A percentile compares a stretch with the other conserved stretches of the same genome.
These are phyloP conservation scores for Autographa gamma DNA, from an alignment of 2,888 invertebrate genomes.

Conservation along the genomic window DNA sequence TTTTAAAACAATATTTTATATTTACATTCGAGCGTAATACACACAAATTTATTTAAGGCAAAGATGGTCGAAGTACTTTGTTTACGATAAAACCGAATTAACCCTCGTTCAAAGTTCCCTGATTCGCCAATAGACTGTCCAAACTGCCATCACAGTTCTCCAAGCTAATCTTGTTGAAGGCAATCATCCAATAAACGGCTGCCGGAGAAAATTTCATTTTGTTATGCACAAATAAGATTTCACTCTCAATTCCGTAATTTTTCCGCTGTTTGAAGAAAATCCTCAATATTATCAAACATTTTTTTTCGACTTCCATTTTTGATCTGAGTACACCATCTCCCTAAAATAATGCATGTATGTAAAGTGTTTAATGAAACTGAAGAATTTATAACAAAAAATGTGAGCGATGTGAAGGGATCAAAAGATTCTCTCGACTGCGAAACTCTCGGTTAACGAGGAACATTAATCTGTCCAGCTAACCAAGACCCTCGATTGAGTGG, in stretches of 20 bases:
- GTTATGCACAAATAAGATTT: slow-evolving; percentile 30
- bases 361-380: slow-evolving; percentile 30
- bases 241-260: neutral
- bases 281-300: neutral
- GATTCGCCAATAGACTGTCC: slow-evolving; percentile 40
- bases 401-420: slow-evolving; percentile 66
- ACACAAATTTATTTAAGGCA: neutral
- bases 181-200: slow-evolving; percentile 36
- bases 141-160: slow-evolving; percentile 30
- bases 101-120: slow-evolving; percentile 27
- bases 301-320: neutral
- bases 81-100: slow-evolving; percentile 31
- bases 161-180: slow-evolving; percentile 37
- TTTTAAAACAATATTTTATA: neutral
- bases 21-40: neutral
- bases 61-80: slow-evolving; percentile 1
- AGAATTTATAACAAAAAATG: slow-evolving; percentile 53
- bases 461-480: slow-evolving; percentile 62
- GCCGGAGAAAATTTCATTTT: slow-evolving; percentile 30
- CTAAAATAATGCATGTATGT: slow-evolving; percentile 11
- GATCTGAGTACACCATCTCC: neutral
- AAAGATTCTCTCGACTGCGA: slow-evolving; percentile 74
- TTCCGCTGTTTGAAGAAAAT: slow-evolving; percentile 10
- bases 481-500: slow-evolving; percentile 47
- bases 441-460: slow-evolving; percentile 69